Conservation (phyloP, 2,888 invertebrate genomes). For the Artemia sp. region DNA sequence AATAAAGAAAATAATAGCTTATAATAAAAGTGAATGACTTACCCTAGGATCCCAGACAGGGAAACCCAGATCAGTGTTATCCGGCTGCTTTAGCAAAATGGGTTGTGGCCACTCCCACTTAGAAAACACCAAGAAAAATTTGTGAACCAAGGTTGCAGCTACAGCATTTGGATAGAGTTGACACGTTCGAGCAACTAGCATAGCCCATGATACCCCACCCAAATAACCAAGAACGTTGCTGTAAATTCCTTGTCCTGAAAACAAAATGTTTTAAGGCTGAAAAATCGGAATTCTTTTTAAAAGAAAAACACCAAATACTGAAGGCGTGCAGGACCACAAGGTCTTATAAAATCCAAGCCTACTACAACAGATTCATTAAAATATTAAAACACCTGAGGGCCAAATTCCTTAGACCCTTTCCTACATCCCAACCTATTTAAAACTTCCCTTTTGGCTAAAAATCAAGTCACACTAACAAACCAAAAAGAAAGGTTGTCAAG, state of each 20-base stretch:
- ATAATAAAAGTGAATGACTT: conserved; percentile 29
- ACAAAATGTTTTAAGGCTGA: conserved; percentile 20
- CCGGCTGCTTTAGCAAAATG: conserved; percentile 79
- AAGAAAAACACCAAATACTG: conserved; percentile 21
- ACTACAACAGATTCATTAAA: too few relatives aligned
- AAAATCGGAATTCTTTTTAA: conserved; percentile 21
- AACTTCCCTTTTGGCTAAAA: too few relatives aligned
- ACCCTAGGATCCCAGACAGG: conserved; percentile 95
- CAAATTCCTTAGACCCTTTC: too few relatives aligned
- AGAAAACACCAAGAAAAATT: conserved; percentile 95
- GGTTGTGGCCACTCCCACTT: conserved; percentile 99
- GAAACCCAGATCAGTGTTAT: conserved; percentile 69
- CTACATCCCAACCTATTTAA: too few relatives aligned
- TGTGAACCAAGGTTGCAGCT: conserved; percentile 83
- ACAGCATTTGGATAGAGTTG: conserved; percentile 95
- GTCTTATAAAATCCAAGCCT: too few relatives aligned
- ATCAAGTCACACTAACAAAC: too few relatives aligned
- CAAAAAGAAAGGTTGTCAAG: too few relatives aligned
- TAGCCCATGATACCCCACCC: conserved; percentile 98
- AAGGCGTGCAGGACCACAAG: conserved; percentile 17
- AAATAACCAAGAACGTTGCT: conserved; percentile 94
- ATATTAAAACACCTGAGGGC: too few relatives aligned
- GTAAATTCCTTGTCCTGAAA: conserved; percentile 80
- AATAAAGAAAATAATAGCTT: too few relatives aligned
- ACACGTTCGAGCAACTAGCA: conserved; percentile 93